These are phyloP conservation scores for Sebastes reedi DNA, from an alignment of 2,797 vertebrate species.

Conservation along the genomic window DNA sequence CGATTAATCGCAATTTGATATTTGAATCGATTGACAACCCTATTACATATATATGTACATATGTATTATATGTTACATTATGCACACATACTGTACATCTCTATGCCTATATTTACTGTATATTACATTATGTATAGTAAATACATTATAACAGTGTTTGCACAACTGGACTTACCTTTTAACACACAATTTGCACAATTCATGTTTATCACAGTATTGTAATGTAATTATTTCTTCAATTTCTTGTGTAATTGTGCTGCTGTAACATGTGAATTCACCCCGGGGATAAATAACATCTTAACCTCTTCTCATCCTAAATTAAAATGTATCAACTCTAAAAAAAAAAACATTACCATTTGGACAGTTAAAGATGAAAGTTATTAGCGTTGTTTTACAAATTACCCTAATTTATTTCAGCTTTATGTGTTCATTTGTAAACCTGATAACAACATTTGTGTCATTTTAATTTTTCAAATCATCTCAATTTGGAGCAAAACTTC, in stretches of 20 bases:
- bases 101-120: not conserved
- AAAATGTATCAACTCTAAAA: not conserved
- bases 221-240: not conserved
- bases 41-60: too few relatives aligned
- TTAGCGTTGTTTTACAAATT: not conserved
- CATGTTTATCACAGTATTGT: not conserved
- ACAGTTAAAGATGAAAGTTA: slow-evolving; percentile 12
- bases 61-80: not conserved
- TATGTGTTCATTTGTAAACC: slow-evolving; percentile 14
- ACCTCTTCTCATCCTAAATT: not conserved
- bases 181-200: not conserved
- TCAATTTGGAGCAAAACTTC: slow-evolving; percentile 14
- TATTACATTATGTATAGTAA: not conserved
- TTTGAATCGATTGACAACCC: too few relatives aligned
- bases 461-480: slow-evolving; percentile 18
- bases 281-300: not conserved
- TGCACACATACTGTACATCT: not conserved
- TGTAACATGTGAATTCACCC: not conserved
- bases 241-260: not conserved
- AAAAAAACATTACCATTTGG: not conserved
- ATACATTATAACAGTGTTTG: not conserved
- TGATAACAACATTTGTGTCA: not conserved
- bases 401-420: slow-evolving; percentile 2
- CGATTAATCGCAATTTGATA: too few relatives aligned
- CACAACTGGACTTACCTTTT: not conserved